Evolutionary conservation across 2,888 invertebrate species (phyloP).

Genomic region (Ernsta delagoae): DNA sequence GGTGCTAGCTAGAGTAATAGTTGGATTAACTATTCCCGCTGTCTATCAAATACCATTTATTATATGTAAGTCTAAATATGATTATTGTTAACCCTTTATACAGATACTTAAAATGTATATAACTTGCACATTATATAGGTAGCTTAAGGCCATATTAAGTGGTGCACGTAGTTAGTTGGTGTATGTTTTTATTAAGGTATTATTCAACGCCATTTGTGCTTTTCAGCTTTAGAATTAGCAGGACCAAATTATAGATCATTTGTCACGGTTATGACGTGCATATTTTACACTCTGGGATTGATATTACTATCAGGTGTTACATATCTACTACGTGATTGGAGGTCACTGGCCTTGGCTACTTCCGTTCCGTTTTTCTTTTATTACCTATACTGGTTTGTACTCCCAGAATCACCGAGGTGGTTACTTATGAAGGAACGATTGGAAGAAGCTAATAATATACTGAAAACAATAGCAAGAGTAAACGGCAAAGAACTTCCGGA

Average conservation of each 20-base stretch:
- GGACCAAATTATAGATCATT: constrained; percentile 96
- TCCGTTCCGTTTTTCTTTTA: constrained; percentile 94
- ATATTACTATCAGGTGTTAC: constrained; percentile 94
- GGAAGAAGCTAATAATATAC: constrained; percentile 91
- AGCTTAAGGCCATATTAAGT: too few relatives aligned
- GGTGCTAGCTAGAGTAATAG: constrained; percentile 91
- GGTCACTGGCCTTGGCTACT: constrained; percentile 90
- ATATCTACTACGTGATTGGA: constrained; percentile 94
- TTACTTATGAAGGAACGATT: constrained; percentile 91
- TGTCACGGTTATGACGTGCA: constrained; percentile 96
- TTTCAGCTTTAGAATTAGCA: constrained; percentile 94
- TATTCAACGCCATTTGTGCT: too few relatives aligned
- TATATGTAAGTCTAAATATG: constrained; percentile 83
- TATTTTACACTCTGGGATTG: constrained; percentile 95
- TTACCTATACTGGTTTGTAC: constrained; percentile 93
- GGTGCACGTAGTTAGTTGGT: too few relatives aligned
- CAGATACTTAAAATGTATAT: too few relatives aligned
- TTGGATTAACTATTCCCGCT: constrained; percentile 96
- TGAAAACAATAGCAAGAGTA: constrained; percentile 90
- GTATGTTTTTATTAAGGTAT: too few relatives aligned
- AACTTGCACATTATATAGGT: too few relatives aligned
- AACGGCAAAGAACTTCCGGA: constrained; percentile 91
- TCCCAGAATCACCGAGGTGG: constrained; percentile 97
- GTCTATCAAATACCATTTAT: constrained; percentile 98
- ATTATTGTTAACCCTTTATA: too few relatives aligned